A percentile compares a stretch with the other conserved stretches of the same genome.
phyloP scores from a whole-genome alignment of 2,888 invertebrate species.

The Mythimna lalbum region DNA sequence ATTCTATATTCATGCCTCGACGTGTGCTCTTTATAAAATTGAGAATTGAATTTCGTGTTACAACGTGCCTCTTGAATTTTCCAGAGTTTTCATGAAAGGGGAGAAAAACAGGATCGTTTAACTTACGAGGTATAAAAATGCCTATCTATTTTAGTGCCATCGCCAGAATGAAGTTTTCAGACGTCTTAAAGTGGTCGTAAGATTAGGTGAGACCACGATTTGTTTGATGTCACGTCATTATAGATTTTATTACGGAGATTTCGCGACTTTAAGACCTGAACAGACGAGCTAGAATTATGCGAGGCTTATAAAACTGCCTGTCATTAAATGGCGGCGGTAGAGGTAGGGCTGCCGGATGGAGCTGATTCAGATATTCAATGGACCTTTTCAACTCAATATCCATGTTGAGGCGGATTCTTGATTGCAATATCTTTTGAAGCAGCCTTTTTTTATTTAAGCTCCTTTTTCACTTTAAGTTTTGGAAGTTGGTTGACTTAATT shows the following conservation, averaged over 20 bases:
- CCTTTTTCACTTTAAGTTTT: constrained; percentile 9
- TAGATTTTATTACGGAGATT: constrained; percentile 70
- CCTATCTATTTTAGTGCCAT: constrained; percentile 55
- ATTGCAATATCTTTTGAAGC: constrained; percentile 28
- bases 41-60: constrained; percentile 41
- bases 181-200: constrained; percentile 66
- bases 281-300: constrained; percentile 66
- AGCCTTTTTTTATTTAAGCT: constrained; percentile 5
- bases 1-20: constrained; percentile 24
- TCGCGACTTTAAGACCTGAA: constrained; percentile 58
- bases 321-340: constrained; percentile 59
- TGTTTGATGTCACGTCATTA: constrained; percentile 71
- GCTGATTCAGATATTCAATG: constrained; percentile 32
- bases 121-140: constrained; percentile 54
- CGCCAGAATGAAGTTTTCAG: constrained; percentile 58
- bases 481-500: constrained; percentile 16
- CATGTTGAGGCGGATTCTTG: constrained; percentile 1
- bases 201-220: constrained; percentile 70
- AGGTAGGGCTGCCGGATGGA: constrained; percentile 49
- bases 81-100: constrained; percentile 34
- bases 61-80: constrained; percentile 33
- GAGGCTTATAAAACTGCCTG: constrained; percentile 61
- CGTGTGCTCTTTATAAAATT: constrained; percentile 39
- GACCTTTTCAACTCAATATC: constrained; percentile 24
- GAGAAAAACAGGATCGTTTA: constrained; percentile 46